Evolutionary conservation across 2,113 vertebrate genomes (phyloP).

Genomic region (Empidonax traillii): DNA sequence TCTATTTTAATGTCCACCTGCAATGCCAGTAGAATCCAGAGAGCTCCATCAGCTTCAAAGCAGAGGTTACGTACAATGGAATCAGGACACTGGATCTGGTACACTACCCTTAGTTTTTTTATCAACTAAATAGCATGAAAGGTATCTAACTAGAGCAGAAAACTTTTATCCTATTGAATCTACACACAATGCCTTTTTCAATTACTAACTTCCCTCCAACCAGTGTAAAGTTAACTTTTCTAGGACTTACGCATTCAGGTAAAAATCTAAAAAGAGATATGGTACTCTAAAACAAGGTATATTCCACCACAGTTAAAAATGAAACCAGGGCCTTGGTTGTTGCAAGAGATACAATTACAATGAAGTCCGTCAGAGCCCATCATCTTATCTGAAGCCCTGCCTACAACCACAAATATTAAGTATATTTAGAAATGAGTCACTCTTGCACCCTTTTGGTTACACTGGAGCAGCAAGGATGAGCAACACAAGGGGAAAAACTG

Average conservation of each 20-base stretch:
- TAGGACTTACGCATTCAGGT: neutral
- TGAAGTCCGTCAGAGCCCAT: neutral
- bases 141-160: neutral
- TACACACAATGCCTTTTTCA: neutral
- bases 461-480: neutral
- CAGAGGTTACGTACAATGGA: neutral
- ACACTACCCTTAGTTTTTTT: neutral
- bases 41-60: neutral
- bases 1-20: neutral
- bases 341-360: conserved; percentile 10
- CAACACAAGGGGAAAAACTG: neutral
- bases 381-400: neutral
- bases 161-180: neutral
- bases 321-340: neutral
- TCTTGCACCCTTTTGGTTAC: neutral
- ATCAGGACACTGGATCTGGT: neutral
- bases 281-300: neutral
- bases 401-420: conserved; percentile 18
- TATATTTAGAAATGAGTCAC: conserved; percentile 38
- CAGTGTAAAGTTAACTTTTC: neutral
- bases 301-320: neutral
- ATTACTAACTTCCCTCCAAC: neutral
- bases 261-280: neutral
- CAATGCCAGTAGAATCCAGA: neutral
- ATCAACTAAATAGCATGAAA: neutral